Percentiles rank a stretch among this genome's conserved stretches.
Evolutionary conservation across 2,888 invertebrate genomes (phyloP).

Genomic region (Lasius platythorax): DNA sequence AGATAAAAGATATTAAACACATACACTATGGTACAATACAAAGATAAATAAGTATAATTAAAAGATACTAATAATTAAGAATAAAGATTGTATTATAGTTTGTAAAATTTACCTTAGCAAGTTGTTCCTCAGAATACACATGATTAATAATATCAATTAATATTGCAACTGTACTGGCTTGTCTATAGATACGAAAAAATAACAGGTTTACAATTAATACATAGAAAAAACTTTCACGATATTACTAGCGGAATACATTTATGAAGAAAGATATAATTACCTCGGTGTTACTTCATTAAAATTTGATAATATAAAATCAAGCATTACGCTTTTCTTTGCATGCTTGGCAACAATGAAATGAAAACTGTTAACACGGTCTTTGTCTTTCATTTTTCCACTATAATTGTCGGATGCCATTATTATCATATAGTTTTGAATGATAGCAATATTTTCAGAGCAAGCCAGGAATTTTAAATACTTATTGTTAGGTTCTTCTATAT

Average conservation of each 20-base stretch:
- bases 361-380: not conserved
- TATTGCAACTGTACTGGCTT: not conserved
- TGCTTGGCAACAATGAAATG: not conserved
- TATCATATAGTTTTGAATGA: conserved; percentile 72
- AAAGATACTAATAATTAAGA: not conserved
- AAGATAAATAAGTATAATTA: not conserved
- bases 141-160: conserved; percentile 1
- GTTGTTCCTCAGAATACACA: not conserved
- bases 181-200: not conserved
- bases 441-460: conserved; percentile 85
- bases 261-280: not conserved
- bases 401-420: conserved; percentile 12
- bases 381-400: not conserved
- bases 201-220: not conserved
- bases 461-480: conserved; percentile 82
- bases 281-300: not conserved
- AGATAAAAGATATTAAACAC: too few relatives aligned
- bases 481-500: conserved; percentile 33
- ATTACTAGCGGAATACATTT: not conserved
- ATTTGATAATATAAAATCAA: not conserved
- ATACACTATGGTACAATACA: too few relatives aligned
- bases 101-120: not conserved
- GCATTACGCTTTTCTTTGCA: not conserved
- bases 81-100: not conserved
- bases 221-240: not conserved